phyloP scores from a whole-genome alignment of 2,113 vertebrate genomes.

The Galbula dea region DNA sequence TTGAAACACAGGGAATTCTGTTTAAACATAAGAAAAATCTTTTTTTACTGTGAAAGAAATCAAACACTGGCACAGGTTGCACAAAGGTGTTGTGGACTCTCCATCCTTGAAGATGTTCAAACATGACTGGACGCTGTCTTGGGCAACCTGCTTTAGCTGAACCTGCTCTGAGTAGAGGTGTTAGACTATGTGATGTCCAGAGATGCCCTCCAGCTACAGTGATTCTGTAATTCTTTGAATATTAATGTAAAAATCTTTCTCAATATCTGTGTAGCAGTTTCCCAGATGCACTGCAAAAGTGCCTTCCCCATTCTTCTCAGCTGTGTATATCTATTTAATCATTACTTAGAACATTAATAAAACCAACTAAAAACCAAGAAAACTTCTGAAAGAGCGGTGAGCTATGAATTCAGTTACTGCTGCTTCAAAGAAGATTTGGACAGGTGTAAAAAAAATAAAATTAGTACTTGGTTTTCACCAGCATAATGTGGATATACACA shows the following conservation, averaged over 20 bases:
- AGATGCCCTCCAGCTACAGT: neutral
- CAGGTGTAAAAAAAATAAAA: rapidly evolving
- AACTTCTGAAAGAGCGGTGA: neutral
- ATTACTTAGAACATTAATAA: neutral
- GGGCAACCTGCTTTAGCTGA: neutral
- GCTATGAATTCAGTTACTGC: neutral
- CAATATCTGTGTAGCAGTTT: neutral
- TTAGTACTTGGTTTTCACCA: neutral
- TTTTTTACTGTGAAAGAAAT: rapidly evolving
- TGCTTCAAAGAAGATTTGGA: neutral
- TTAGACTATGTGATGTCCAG: neutral
- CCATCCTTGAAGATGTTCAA: neutral
- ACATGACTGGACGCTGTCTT: rapidly evolving
- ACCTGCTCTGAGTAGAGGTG: neutral
- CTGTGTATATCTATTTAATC: neutral
- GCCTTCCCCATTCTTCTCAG: neutral
- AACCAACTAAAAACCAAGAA: neutral
- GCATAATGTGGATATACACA: neutral
- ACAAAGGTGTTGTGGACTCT: neutral
- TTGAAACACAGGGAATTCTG: neutral
- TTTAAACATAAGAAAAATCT: neutral
- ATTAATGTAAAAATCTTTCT: neutral
- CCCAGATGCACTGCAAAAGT: neutral
- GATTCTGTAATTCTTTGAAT: neutral
- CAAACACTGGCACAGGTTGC: neutral